Evolutionary conservation across 2,888 invertebrate species (phyloP).

Genomic region (Noctua pronuba): DNA sequence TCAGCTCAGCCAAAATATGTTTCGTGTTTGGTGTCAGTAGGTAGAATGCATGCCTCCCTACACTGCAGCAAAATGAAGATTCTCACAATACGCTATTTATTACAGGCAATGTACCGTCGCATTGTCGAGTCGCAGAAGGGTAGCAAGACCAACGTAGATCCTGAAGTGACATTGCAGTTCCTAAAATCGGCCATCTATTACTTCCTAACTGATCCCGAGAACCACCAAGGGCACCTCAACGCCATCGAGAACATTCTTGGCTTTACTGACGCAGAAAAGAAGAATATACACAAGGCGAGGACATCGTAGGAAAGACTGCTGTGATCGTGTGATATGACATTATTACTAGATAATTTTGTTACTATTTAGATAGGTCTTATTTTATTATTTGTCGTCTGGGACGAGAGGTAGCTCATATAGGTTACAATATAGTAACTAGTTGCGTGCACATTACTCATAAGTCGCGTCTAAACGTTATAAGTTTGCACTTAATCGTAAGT

Average conservation of each 20-base stretch:
- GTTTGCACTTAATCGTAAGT: constrained; percentile 61
- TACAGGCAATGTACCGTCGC: constrained; percentile 96
- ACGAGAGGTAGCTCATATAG: constrained; percentile 68
- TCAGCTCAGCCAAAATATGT: constrained; percentile 43
- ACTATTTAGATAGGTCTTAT: constrained; percentile 72
- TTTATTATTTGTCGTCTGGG: constrained; percentile 76
- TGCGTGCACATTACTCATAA: constrained; percentile 72
- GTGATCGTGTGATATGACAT: constrained; percentile 84
- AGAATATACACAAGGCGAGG: constrained; percentile 94
- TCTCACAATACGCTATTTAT: constrained; percentile 59
- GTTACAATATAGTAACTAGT: constrained; percentile 59
- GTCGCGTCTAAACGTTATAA: constrained; percentile 41
- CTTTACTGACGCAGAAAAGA: constrained; percentile 95
- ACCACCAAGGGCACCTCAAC: constrained; percentile 96
- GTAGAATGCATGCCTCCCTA: constrained; percentile 50
- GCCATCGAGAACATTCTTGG: constrained; percentile 98
- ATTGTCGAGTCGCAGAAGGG: constrained; percentile 94
- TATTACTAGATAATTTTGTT: constrained; percentile 78
- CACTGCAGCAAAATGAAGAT: constrained; percentile 2
- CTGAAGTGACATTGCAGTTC: constrained; percentile 97
- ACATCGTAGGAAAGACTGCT: constrained; percentile 83
- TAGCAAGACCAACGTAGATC: constrained; percentile 94
- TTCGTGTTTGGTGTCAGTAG: constrained; percentile 44
- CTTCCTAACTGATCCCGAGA: constrained; percentile 97
- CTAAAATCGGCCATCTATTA: constrained; percentile 98